Percentiles rank a stretch among this genome's conserved stretches.
Evolutionary conservation across 2,113 vertebrate species (phyloP).

Genomic region (Amphiprion ocellaris): DNA sequence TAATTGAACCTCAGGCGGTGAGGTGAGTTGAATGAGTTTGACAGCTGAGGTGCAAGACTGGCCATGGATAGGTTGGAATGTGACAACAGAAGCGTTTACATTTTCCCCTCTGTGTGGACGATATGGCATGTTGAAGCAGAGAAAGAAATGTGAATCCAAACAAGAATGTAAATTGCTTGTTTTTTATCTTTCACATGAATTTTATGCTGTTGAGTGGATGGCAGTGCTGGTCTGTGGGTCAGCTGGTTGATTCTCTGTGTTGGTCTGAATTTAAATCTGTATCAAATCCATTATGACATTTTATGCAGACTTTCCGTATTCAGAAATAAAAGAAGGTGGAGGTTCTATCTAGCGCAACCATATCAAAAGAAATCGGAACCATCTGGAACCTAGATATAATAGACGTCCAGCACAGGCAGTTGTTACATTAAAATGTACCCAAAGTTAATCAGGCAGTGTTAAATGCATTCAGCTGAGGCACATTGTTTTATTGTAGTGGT

Average conservation of each 20-base stretch:
- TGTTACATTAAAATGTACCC: not conserved
- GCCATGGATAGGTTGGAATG: slow-evolving; percentile 32
- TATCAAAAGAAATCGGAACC: too few species aligned
- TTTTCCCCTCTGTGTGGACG: slow-evolving; percentile 15
- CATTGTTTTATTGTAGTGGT: not conserved
- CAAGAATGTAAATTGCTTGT: too few species aligned
- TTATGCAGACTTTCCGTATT: too few species aligned
- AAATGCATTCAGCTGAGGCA: not conserved
- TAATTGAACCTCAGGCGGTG: slow-evolving; percentile 14
- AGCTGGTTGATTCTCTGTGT: too few species aligned
- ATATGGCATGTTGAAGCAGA: not conserved
- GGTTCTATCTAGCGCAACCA: too few species aligned
- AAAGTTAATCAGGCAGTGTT: not conserved
- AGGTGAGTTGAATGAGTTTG: slow-evolving; percentile 30
- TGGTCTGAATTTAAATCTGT: too few species aligned
- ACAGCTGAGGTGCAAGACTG: slow-evolving; percentile 15
- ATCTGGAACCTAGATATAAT: too few species aligned
- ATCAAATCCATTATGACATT: too few species aligned
- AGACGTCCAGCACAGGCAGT: not conserved
- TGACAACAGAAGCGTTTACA: slow-evolving; percentile 34
- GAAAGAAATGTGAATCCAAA: not conserved
- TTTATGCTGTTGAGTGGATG: too few species aligned
- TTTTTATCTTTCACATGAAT: too few species aligned
- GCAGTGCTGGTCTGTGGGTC: too few species aligned
- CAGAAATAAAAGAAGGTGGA: too few species aligned